These are phyloP conservation scores for Drosophila barbarae DNA, from an alignment of 2,888 invertebrate genomes.

Conservation along the genomic window DNA sequence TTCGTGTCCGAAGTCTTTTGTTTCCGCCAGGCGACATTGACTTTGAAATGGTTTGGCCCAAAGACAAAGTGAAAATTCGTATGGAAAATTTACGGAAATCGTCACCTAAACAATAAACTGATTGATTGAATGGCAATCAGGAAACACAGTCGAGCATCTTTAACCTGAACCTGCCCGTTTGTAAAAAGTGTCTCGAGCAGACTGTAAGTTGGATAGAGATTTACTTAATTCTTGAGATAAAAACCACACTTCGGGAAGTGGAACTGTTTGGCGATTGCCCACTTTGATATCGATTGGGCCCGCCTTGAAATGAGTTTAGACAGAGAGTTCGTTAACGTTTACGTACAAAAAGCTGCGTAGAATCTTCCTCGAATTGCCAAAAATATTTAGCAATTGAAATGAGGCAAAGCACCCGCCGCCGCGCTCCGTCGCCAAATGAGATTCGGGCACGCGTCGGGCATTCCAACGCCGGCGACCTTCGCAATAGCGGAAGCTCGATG, in stretches of 20 bases:
- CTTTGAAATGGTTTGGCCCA: slow-evolving; percentile 36
- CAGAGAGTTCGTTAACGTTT: slow-evolving; percentile 17
- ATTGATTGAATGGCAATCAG: slow-evolving; percentile 14
- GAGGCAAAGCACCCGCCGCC: slow-evolving; percentile 13
- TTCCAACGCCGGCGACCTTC: slow-evolving; percentile 45
- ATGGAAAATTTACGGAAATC: slow-evolving; percentile 45
- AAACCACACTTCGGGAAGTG: background rate
- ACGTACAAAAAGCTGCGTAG: slow-evolving; percentile 37
- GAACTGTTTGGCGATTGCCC: slow-evolving; percentile 5
- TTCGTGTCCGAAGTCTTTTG: slow-evolving; percentile 71
- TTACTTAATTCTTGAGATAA: background rate
- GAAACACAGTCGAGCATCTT: background rate
- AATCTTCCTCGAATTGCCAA: slow-evolving; percentile 38
- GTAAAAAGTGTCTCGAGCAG: background rate
- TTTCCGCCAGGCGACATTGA: slow-evolving; percentile 52
- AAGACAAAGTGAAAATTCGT: slow-evolving; percentile 35
- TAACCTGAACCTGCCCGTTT: background rate
- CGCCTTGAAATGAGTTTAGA: slow-evolving; percentile 26
- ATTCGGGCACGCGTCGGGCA: slow-evolving; percentile 56
- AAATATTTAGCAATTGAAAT: slow-evolving; percentile 50
- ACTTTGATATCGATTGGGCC: slow-evolving; percentile 12
- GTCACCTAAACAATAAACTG: slow-evolving; percentile 16
- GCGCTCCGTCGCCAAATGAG: slow-evolving; percentile 13
- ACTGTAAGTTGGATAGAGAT: background rate
- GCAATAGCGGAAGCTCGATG: slow-evolving; percentile 57